Evolutionary conservation across 1,140 invertebrate species (phyloP).

Genomic region (Laupala kohalensis): DNA sequence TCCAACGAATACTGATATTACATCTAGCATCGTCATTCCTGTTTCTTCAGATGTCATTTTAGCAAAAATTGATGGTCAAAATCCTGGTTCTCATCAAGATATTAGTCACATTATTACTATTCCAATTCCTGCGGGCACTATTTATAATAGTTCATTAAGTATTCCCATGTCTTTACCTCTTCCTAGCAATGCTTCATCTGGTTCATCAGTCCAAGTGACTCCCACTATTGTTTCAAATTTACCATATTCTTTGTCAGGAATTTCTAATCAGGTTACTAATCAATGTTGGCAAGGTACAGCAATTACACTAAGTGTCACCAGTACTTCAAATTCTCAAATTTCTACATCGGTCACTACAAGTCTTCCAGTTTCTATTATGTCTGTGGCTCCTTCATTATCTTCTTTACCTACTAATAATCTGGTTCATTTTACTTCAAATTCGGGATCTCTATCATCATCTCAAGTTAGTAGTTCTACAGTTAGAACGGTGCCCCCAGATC

Average conservation of each 20-base stretch:
- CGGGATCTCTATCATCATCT: neutral
- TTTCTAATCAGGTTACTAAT: neutral
- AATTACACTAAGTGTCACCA: neutral
- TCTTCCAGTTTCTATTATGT: neutral
- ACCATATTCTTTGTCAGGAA: neutral
- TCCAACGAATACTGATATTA: neutral
- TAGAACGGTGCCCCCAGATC: neutral
- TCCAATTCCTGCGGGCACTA: conserved; percentile 2
- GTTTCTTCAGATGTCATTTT: neutral
- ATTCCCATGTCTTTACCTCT: conserved; percentile 2
- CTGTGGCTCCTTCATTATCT: neutral
- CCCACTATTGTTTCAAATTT: neutral
- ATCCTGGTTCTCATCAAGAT: neutral
- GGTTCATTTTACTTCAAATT: neutral
- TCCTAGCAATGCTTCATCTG: neutral
- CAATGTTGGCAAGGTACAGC: neutral
- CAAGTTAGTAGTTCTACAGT: neutral
- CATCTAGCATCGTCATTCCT: neutral
- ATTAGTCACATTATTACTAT: conserved; percentile 8
- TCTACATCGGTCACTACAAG: neutral
- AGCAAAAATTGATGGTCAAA: neutral
- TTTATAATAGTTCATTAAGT: neutral
- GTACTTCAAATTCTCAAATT: neutral
- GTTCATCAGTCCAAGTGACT: conserved; percentile 1
- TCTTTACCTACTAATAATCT: neutral